Conservation (phyloP, 2,888 invertebrate genomes). For the Lochmaea crataegi region DNA sequence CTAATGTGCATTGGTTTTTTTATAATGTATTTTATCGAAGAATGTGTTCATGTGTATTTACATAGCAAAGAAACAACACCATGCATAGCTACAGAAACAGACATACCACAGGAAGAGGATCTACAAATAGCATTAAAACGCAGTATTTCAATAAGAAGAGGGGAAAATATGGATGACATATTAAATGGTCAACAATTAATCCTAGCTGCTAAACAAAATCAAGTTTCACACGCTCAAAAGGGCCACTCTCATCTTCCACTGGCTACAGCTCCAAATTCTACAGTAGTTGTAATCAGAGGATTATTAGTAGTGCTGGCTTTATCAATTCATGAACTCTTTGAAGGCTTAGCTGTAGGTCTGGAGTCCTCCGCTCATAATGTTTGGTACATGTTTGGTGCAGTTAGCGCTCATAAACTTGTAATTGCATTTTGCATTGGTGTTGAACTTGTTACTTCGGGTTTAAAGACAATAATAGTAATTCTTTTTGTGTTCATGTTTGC, state of each 20-base stretch:
- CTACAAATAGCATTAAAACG: slow-evolving; percentile 72
- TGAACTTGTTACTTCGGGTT: slow-evolving; percentile 79
- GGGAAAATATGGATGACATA: slow-evolving; percentile 49
- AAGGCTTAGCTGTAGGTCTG: slow-evolving; percentile 85
- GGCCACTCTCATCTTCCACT: slow-evolving; percentile 57
- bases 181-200: slow-evolving; percentile 1
- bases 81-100: slow-evolving; percentile 42
- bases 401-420: slow-evolving; percentile 87
- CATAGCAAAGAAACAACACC: slow-evolving; percentile 63
- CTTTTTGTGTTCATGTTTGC: slow-evolving; percentile 82
- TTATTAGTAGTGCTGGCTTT: slow-evolving; percentile 84
- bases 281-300: slow-evolving; percentile 70
- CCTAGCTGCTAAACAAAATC: slow-evolving; percentile 32
- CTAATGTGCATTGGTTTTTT: slow-evolving; percentile 83
- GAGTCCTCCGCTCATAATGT: slow-evolving; percentile 68
- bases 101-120: slow-evolving; percentile 76
- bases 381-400: slow-evolving; percentile 86
- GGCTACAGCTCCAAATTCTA: slow-evolving; percentile 51
- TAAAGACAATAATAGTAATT: slow-evolving; percentile 72
- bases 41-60: slow-evolving; percentile 78
- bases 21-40: slow-evolving; percentile 83
- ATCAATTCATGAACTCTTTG: slow-evolving; percentile 88
- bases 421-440: slow-evolving; percentile 90
- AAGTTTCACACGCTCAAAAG: slow-evolving; percentile 42
- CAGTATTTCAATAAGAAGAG: slow-evolving; percentile 70